Evolutionary conservation across 2,888 invertebrate species (phyloP).

Genomic region (Dendrolimus pini): DNA sequence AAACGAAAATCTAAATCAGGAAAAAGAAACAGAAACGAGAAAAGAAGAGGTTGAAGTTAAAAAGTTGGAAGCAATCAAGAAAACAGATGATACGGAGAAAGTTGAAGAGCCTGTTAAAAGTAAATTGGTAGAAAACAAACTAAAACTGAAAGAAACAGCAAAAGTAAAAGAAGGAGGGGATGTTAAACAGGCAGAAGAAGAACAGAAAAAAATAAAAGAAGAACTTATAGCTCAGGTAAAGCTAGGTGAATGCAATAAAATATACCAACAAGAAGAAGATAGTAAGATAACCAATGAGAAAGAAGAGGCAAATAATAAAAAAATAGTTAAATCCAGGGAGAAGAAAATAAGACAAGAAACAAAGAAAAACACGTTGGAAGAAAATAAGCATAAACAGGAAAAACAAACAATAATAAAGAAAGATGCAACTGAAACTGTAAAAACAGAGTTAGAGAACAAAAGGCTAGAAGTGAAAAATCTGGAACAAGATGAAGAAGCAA

Average conservation of each 20-base stretch:
- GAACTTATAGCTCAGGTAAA: neutral
- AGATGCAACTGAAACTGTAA: neutral
- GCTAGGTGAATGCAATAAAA: neutral
- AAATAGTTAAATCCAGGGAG: neutral
- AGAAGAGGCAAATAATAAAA: neutral
- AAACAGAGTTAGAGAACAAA: conserved; percentile 8
- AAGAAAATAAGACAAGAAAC: neutral
- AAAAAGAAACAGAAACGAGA: neutral
- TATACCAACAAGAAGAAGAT: neutral
- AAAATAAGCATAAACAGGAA: conserved; percentile 2
- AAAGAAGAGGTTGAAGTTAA: too few species aligned
- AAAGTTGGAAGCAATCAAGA: too few species aligned
- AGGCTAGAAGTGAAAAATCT: neutral
- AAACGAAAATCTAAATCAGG: neutral
- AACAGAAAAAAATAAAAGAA: neutral
- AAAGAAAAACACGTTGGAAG: neutral
- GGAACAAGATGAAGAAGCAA: conserved; percentile 1
- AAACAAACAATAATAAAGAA: neutral
- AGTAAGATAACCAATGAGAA: neutral
- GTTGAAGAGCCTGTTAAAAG: too few species aligned
- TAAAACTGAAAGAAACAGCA: conserved; percentile 1
- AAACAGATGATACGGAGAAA: too few species aligned
- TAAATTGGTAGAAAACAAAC: too few species aligned
- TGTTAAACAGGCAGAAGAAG: neutral
- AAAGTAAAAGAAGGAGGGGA: conserved; percentile 4